Base-by-base conservation (phyloP, 2,888 invertebrate species). In the Himalopsyche japonica region DNA sequence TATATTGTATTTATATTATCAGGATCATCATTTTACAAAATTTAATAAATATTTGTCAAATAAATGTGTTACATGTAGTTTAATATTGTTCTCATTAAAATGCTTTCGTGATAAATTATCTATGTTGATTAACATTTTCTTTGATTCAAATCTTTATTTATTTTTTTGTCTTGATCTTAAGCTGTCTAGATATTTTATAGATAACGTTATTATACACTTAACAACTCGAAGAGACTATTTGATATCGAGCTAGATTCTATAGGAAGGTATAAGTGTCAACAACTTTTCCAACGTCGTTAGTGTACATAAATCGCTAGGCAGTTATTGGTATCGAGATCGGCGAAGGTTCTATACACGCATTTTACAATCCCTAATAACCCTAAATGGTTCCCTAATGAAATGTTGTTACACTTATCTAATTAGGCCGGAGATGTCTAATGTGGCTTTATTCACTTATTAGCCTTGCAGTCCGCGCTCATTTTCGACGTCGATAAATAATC, bases 401-500 rank as follows among this genome's bases (percentile, higher is more conserved):
- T 48, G 81, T 81, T 77, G 77, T 32, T 76, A 80, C 83, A 83
- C 79, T 79, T 83, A 83, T 76, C 80, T 83, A 83, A 83, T 83
- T 83, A 83, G 79, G 76, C 78, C 49, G 77, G 57, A 47, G 76
- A 49, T 78, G 82, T 79, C 83, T 27, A 27, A 48, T 8, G 12
- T 32, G 83, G 77, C 43, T 47, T 80, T 80, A 80, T 83, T 83
- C 83, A 80, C 83, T 83, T 80, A 80, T 83, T 80, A 80, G 76
- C 80, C 43, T 12, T 15, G 15, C 43, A 43, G 43, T 43, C 43
- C 43, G 80, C 47, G 76, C 24, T 27, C 79, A 57, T 80, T 30
- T 83, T 70, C 47, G 79, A 83, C 47, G 79, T 79, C 83, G 83
- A 83, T 83, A 83, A 83, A 83, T 83, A 83, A 80, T 32, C n/a